A percentile compares a stretch with the other conserved stretches of the same genome.
Conservation (phyloP, 2,113 vertebrate species). For the Hippocampus abdominalis region DNA sequence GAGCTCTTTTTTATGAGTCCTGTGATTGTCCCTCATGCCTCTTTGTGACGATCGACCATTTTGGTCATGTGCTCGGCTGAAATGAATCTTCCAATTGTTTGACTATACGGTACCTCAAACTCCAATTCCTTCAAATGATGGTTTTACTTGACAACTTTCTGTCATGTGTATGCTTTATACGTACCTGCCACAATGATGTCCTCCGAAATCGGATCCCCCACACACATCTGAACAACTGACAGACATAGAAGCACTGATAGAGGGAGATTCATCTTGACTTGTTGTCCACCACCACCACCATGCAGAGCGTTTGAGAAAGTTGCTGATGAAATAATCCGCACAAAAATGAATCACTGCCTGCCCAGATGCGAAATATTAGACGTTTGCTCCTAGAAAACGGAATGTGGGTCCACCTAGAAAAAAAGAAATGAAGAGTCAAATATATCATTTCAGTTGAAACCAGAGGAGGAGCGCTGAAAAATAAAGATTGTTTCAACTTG, state of each 20-base stretch:
- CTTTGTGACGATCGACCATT: background rate
- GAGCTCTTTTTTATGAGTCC: no score
- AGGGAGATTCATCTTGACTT: constrained; percentile 50
- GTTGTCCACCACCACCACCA: background rate
- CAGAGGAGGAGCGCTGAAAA: background rate
- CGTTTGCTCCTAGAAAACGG: background rate
- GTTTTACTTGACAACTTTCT: background rate
- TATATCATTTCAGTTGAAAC: background rate
- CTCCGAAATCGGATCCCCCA: constrained; percentile 48
- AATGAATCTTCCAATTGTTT: background rate
- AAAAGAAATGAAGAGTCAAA: background rate
- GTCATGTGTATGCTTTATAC: constrained; percentile 22
- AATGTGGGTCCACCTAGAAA: background rate
- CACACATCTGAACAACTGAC: constrained; percentile 41
- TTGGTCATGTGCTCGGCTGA: background rate
- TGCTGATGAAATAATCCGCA: constrained; percentile 4
- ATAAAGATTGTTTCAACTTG: background rate
- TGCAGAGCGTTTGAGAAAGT: background rate
- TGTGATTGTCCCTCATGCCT: no score
- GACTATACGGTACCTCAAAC: background rate
- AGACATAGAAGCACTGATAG: constrained; percentile 57
- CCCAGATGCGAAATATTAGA: background rate
- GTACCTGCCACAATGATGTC: constrained; percentile 50
- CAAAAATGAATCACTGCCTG: background rate
- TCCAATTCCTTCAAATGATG: background rate